Evolutionary conservation across 1,140 invertebrate genomes (phyloP), one percentile per base, ranked within the genome.

Genomic region (Zophobas morio): DNA sequence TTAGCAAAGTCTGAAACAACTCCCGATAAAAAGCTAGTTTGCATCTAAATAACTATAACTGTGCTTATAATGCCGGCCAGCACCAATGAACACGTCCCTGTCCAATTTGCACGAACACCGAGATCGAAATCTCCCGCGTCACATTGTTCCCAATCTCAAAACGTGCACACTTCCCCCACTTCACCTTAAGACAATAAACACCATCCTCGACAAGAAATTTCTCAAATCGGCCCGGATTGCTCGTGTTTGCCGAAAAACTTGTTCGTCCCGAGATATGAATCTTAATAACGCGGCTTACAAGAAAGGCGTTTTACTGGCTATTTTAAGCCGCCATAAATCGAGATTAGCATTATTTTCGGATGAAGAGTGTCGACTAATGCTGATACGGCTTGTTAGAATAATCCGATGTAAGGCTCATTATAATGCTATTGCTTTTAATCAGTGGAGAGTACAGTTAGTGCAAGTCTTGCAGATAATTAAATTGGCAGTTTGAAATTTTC

Each of bases 31-130:
- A 66, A 66, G 2, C 60, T 40, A 42, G n/a, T 66, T 66, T 66
- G 60, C 60, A 66, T 42, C 60, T 66, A 66, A 66, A 66, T 66
- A 66, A 66, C 60, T 66, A 66, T 66, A 66, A 66, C 60, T 66
- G 60, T 66, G 39, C 36, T 37, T 60, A 37, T 60, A 36, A 60
- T 20, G 60, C 33, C 60, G 37, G 39, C 56, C 35, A 39, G 36
- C 35, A 66, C 8, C 60, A 66, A 51, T 51, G 49, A 20, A 2
- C 4, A 51, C 49, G 2, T 51, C 20, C 49, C 49, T 20, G 2
- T 51, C n/a, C n/a, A 51, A 51, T 51, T 51, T 51, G 20, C 49
- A 20, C 6, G 4, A 66, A 66, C 60, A 42, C 60, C 20, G 6
- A 66, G 60, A 66, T 66, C 39, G 6, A 42, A 66, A 66, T 66